These are phyloP conservation scores for Embiotoca jacksoni DNA, from an alignment of 2,113 vertebrate species.

Conservation along the genomic window DNA sequence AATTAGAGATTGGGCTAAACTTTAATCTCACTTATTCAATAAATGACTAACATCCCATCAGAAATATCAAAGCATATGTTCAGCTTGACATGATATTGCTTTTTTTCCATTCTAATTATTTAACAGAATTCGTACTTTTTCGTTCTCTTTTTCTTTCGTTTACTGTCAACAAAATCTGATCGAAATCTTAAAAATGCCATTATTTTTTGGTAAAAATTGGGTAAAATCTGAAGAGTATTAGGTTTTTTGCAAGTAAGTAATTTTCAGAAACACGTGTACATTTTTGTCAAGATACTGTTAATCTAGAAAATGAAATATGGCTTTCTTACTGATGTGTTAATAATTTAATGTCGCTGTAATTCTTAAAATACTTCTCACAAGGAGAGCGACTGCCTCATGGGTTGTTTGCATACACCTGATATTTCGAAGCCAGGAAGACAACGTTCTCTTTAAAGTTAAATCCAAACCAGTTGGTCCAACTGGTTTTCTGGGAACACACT, in stretches of 20 bases:
- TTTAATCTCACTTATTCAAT: neutral
- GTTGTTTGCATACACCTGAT: neutral
- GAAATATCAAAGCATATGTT: no score
- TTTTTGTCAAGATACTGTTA: no score
- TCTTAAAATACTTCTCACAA: neutral
- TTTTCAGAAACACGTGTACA: no score
- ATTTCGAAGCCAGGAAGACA: conserved; percentile 7
- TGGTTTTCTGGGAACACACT: conserved; percentile 13
- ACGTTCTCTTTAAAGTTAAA: neutral
- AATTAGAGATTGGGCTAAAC: neutral
- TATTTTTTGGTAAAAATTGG: no score
- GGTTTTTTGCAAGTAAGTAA: no score
- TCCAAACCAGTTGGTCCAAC: conserved; percentile 4
- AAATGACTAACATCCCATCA: no score
- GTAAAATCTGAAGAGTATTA: no score
- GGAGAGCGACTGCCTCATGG: neutral
- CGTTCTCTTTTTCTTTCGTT: no score
- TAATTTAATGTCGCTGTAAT: neutral
- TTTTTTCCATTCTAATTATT: neutral
- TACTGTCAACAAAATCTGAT: no score
- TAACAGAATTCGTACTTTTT: no score
- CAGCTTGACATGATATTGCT: neutral
- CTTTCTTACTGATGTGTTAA: neutral
- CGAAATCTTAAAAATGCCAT: no score
- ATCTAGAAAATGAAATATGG: neutral